phyloP scores from a whole-genome alignment of 2,888 invertebrate genomes.

The Geotrupes spiniger region DNA sequence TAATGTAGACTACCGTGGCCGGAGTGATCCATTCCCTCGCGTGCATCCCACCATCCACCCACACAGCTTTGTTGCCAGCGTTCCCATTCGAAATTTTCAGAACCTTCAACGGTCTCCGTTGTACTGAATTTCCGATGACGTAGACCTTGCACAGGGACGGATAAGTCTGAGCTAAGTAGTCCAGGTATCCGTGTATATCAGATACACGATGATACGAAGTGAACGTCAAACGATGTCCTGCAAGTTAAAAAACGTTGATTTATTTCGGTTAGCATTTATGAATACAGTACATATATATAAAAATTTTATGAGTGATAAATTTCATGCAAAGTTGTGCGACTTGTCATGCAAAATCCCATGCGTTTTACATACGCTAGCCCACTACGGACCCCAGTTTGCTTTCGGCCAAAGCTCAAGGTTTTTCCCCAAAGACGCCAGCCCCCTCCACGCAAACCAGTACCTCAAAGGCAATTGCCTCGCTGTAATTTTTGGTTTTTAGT shows the following conservation, averaged over 20 bases:
- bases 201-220: constrained; percentile 69
- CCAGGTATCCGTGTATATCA: constrained; percentile 69
- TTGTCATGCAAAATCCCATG: constrained; percentile 5
- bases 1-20: constrained; percentile 73
- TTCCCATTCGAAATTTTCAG: constrained; percentile 68
- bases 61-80: constrained; percentile 60
- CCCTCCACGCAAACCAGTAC: constrained; percentile 35
- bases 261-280: background rate
- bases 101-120: constrained; percentile 73
- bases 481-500: constrained; percentile 20
- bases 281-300: too few relatives aligned
- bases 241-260: constrained; percentile 8
- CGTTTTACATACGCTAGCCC: constrained; percentile 21
- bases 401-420: constrained; percentile 60
- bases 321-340: background rate
- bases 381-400: constrained; percentile 62
- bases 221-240: constrained; percentile 69
- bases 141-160: constrained; percentile 70
- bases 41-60: constrained; percentile 80
- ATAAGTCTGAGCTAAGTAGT: constrained; percentile 67
- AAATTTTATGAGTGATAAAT: too few relatives aligned
- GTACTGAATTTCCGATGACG: constrained; percentile 70
- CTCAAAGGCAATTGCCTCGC: constrained; percentile 30
- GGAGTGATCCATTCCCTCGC: constrained; percentile 89
- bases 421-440: constrained; percentile 51